Evolutionary conservation across 2,797 vertebrate genomes (phyloP).

Genomic region (Coregonus suidteri): DNA sequence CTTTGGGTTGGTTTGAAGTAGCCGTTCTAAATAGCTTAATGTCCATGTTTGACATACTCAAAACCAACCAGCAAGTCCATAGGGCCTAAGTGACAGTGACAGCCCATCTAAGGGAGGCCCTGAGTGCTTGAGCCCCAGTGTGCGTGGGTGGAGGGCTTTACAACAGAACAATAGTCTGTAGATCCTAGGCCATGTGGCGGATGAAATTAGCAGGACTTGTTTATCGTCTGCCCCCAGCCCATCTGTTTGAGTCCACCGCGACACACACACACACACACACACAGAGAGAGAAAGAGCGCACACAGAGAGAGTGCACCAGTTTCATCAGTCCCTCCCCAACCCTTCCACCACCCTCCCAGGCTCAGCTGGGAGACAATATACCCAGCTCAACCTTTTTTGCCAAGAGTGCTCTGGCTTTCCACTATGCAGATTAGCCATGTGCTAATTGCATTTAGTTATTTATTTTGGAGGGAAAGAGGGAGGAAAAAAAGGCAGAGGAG

Average conservation of each 20-base stretch:
- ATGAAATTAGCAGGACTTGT: conserved; percentile 80
- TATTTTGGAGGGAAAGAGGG: conserved; percentile 63
- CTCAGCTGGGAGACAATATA: conserved; percentile 77
- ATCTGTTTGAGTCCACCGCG: conserved; percentile 76
- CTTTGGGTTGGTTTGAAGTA: background rate
- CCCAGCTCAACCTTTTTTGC: conserved; percentile 81
- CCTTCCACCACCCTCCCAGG: conserved; percentile 57
- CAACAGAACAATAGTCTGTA: conserved; percentile 58
- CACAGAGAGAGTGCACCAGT: conserved; percentile 56
- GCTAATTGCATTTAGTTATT: conserved; percentile 86
- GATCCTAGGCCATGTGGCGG: conserved; percentile 60
- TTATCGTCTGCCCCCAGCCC: conserved; percentile 83
- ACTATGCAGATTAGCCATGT: conserved; percentile 99
- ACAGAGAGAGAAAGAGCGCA: conserved; percentile 32
- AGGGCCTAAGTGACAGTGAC: background rate
- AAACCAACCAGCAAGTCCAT: background rate
- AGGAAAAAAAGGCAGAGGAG: conserved; percentile 70
- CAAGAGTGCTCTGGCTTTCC: conserved; percentile 82
- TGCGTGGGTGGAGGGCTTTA: conserved; percentile 54
- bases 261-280: conserved; percentile 25
- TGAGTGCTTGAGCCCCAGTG: conserved; percentile 18
- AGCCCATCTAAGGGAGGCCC: conserved; percentile 22
- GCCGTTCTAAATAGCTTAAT: background rate
- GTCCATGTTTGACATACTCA: background rate
- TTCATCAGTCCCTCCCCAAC: conserved; percentile 12